Evolutionary conservation across 1,140 invertebrate species (phyloP).

Genomic region (Battus philenor): DNA sequence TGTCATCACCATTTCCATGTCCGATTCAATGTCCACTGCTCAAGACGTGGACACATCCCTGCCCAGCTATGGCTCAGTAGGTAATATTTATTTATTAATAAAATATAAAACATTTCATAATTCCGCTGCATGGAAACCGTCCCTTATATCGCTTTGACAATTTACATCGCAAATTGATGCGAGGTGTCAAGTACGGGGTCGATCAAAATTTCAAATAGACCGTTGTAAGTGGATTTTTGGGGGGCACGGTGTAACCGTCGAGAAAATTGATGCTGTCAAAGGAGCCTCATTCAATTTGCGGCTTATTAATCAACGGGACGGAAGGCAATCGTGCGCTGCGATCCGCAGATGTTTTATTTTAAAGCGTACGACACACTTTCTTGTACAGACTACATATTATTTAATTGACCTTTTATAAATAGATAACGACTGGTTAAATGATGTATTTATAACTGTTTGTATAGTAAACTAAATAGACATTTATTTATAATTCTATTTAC

Average conservation of each 20-base stretch:
- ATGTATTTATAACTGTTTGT: too few relatives aligned
- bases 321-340: constrained; percentile 26
- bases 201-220: constrained; percentile 74
- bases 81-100: too few relatives aligned
- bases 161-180: constrained; percentile 72
- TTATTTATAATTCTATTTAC: too few relatives aligned
- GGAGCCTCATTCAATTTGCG: constrained; percentile 61
- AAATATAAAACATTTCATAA: too few relatives aligned
- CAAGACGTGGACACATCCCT: too few relatives aligned
- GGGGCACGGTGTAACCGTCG: constrained; percentile 50
- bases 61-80: too few relatives aligned
- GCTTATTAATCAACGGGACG: constrained; percentile 61
- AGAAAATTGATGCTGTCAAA: constrained; percentile 73
- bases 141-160: constrained; percentile 55
- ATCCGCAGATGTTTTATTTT: not conserved
- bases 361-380: constrained; percentile 23
- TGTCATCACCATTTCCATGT: too few relatives aligned
- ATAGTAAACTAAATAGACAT: too few relatives aligned
- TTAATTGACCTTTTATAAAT: too few relatives aligned
- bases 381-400: too few relatives aligned
- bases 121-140: constrained; percentile 42
- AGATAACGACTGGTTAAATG: too few relatives aligned
- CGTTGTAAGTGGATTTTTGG: constrained; percentile 67
- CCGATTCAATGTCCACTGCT: too few relatives aligned
- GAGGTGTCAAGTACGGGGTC: constrained; percentile 67